These are phyloP conservation scores for Tipula confusa DNA, from an alignment of 2,888 invertebrate genomes.

Conservation along the genomic window DNA sequence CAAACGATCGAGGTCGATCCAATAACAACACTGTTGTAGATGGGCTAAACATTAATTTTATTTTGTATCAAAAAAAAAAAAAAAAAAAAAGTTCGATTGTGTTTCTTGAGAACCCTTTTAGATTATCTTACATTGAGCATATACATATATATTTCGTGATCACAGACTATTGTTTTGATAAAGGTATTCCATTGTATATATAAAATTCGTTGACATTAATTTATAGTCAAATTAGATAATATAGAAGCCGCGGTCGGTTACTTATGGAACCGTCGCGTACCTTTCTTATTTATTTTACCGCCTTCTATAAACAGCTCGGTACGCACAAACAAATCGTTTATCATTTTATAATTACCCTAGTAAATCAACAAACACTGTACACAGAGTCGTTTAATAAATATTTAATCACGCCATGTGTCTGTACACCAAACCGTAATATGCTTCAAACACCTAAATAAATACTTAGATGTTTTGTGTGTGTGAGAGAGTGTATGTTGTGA, in stretches of 20 bases:
- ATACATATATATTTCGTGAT: background rate
- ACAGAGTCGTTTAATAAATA: background rate
- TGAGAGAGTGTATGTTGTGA: too few relatives aligned
- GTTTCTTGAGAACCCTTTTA: background rate
- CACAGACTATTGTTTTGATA: background rate
- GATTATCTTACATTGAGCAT: background rate
- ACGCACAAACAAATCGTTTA: conserved; percentile 16
- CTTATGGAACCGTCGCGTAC: background rate
- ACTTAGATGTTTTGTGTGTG: background rate
- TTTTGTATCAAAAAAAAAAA: background rate
- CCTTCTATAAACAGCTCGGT: background rate
- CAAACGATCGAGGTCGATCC: conserved; percentile 36
- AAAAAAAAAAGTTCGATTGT: background rate
- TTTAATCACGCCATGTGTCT: background rate
- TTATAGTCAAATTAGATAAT: background rate
- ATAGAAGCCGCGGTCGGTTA: background rate
- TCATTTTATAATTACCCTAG: conserved; percentile 3
- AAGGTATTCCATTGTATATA: background rate
- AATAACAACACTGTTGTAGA: conserved; percentile 33
- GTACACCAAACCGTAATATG: background rate
- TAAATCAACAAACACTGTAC: background rate
- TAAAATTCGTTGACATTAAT: background rate
- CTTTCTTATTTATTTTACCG: background rate
- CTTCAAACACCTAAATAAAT: background rate
- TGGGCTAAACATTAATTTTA: background rate